Percentiles rank a stretch among this genome's conserved stretches.
These are phyloP conservation scores for Leptinotarsa defecta DNA, from an alignment of 1,140 invertebrate species.

Conservation along the genomic window DNA sequence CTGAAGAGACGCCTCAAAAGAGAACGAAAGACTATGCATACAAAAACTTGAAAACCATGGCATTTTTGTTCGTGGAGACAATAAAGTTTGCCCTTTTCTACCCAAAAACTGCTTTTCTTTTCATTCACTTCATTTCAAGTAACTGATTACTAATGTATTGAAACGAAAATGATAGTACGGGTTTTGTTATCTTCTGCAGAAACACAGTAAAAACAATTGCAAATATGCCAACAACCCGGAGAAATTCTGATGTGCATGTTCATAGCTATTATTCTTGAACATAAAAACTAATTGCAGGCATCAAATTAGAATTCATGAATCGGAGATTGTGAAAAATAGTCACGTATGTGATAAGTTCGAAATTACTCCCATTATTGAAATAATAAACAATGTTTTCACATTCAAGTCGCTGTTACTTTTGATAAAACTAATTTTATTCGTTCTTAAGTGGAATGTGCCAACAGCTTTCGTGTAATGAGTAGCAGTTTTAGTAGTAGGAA, in stretches of 20 bases:
- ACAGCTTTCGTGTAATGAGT: background rate
- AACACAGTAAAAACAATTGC: too few relatives aligned
- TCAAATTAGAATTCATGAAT: conserved; percentile 6
- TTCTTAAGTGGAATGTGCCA: background rate
- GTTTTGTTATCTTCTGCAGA: too few relatives aligned
- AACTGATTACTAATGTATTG: too few relatives aligned
- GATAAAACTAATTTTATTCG: conserved; percentile 5
- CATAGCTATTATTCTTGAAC: background rate
- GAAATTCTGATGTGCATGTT: background rate
- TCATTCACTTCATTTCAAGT: too few relatives aligned
- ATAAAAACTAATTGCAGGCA: background rate
- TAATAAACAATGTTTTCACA: background rate
- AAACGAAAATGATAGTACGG: too few relatives aligned
- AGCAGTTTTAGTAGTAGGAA: background rate
- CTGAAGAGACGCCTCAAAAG: too few relatives aligned
- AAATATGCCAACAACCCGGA: too few relatives aligned
- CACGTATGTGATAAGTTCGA: conserved; percentile 3
- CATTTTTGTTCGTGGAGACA: too few relatives aligned
- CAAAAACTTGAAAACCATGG: too few relatives aligned
- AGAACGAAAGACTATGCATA: too few relatives aligned
- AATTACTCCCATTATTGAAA: conserved; percentile 1
- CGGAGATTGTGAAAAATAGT: background rate
- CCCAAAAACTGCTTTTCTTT: too few relatives aligned
- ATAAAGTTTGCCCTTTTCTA: too few relatives aligned
- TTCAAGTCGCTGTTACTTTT: background rate